Conservation (phyloP, 2,113 vertebrate genomes). For the Opisthocomus hoazin region DNA sequence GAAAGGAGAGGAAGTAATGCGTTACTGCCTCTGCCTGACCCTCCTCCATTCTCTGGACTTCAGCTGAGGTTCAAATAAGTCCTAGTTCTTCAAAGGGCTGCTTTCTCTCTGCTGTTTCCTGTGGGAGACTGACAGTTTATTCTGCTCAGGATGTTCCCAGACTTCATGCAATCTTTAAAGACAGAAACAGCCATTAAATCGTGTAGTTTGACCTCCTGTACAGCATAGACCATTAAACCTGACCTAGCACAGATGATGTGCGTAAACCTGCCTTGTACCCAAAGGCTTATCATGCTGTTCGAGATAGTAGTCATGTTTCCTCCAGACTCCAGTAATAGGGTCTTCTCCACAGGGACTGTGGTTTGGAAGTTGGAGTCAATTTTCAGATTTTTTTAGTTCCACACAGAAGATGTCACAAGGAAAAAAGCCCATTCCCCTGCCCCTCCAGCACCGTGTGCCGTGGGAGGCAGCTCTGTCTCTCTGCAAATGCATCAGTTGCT, state of each 20-base stretch:
- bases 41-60: background rate
- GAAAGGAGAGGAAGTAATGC: background rate
- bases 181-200: background rate
- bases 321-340: background rate
- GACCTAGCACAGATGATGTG: background rate
- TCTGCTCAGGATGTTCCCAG: background rate
- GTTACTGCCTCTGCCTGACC: background rate
- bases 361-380: background rate
- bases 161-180: background rate
- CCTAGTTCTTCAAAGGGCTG: background rate
- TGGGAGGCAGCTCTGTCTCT: background rate
- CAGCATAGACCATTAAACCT: background rate
- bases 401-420: background rate
- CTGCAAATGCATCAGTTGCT: background rate
- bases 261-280: background rate
- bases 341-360: background rate
- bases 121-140: background rate
- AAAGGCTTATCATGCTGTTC: background rate
- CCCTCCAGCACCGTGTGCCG: accelerated
- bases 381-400: background rate
- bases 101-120: background rate
- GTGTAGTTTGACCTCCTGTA: background rate
- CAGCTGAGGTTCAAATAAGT: background rate
- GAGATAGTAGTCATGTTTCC: background rate
- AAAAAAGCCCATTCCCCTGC: no score